phyloP scores from a whole-genome alignment of 2,113 vertebrate genomes.

The Macaca nemestrina region DNA sequence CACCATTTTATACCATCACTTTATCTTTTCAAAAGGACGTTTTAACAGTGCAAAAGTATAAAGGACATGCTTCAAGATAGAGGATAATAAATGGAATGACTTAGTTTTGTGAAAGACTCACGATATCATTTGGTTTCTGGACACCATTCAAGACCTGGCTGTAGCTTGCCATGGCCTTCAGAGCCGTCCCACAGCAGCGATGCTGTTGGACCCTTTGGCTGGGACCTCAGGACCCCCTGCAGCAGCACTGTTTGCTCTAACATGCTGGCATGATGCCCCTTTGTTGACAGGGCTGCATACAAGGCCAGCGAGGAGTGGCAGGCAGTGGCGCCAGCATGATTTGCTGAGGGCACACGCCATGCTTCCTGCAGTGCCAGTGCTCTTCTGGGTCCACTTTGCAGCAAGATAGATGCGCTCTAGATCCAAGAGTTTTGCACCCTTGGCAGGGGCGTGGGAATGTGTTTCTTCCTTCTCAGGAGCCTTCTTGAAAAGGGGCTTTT shows the following conservation, averaged over 20 bases:
- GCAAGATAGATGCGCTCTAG: neutral
- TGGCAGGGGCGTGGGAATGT: neutral
- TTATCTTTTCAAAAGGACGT: neutral
- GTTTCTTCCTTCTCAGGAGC: neutral
- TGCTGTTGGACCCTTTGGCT: neutral
- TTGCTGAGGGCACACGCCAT: fast-evolving
- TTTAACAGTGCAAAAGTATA: neutral
- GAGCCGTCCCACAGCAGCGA: too few species aligned
- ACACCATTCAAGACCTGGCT: neutral
- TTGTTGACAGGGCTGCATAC: neutral
- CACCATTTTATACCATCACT: neutral
- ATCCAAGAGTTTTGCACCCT: too few species aligned
- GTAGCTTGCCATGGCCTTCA: neutral
- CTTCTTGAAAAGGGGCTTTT: too few species aligned
- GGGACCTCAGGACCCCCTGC: neutral
- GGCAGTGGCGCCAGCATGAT: neutral
- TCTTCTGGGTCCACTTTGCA: fast-evolving
- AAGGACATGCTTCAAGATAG: neutral
- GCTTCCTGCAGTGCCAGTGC: neutral
- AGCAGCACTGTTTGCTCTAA: neutral
- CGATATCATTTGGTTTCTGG: neutral
- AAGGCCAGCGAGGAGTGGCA: fast-evolving
- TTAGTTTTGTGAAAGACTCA: neutral
- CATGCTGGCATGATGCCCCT: neutral
- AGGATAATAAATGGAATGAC: neutral